Base-by-base conservation (phyloP, 2,888 invertebrate species). In the Tenthredo distinguenda region DNA sequence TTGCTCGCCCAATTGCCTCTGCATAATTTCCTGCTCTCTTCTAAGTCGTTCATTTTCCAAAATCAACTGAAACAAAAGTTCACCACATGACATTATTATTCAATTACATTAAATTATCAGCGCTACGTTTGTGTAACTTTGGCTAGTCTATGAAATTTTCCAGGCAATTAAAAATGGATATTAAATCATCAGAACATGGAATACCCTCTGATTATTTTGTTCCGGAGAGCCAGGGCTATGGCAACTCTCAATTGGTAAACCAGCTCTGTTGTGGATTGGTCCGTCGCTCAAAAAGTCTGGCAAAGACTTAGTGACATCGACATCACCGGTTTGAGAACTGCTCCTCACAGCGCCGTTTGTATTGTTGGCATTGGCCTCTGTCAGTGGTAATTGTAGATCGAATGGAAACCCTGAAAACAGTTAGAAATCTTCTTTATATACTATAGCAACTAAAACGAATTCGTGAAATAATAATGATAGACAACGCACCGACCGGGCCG, bases 231-330 rank as follows among this genome's bases (percentile, higher is more conserved):
- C 93, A 55, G 93, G 91, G 76, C 50, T 83, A 93, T 93, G 12
- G 94, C 93, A 89, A 94, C 94, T 10, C 94, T 94, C 85, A 93
- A 84, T 1, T 91, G 92, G 85, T 92, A 91, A 26, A 92, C 93
- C 84, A 93, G 92, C 88, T 93, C 94, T 89, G 94, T 96, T 93
- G 58, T 93, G 92, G 88, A 95, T 94, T 31, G 96, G 96, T 6
- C 96, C 96, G 90, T 97, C 96, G 2, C 96, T 96, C 47, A 97
- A 94, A 91, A 97, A 97, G 90, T 96, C 96, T 2, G 96, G 96
- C 87, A 97, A 93, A 88, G 95, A 95, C 92, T 95, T 95, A 79
- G 95, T 94, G 58, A 94, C 94, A 68, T 93, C 94, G 37, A 94
- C 91, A 91, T 94, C 91, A n/a, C 88, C 87, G 15, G 82, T 84